Base-by-base conservation (phyloP, 2,797 vertebrate genomes). In the Pipistrellus kuhlii region DNA sequence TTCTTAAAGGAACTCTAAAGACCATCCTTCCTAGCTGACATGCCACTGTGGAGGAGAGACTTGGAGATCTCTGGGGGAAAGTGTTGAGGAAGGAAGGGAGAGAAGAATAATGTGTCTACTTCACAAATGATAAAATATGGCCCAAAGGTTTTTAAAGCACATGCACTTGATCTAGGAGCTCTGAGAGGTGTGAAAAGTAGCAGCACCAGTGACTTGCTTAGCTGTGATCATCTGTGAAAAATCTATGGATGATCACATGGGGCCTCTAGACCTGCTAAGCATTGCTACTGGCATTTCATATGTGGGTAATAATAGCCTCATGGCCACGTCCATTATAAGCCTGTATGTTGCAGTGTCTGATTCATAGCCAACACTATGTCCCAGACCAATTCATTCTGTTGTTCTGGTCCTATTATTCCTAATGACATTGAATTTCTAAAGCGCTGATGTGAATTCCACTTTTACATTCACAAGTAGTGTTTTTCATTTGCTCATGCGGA, bases 21-120 rank as follows among this genome's bases (percentile, higher is more conserved):
- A 82, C 66, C 48, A 51, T 82, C 62, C 83, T 97, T 96, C 62
- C 73, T 32, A 84, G 92, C 46, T 96, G 85, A 95, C 77, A 85
- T 94, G 48, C 35, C 10, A 23, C 35, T 71, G 14, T 83, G 95
- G 95, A 91, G 64, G 66, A 93, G 88, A 87, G n/a, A 44, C 3
- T 62, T 17, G 15, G n/a, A 85, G 91, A 84, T 90, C 53, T 87
- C 48, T 80, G 3, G 25, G 25, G n/a, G 59, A 73, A 73, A 94
- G 78, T 77, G 20, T 38, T n/a, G 32, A 64, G 89, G 32, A 90
- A 72, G 64, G 76, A 71, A 81, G 51, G 51, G 73, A 94, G 44
- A 73, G 30, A 71, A 71, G 64, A 80, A 86, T 97, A 68, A 69
- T 10, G 0, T 27, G 17, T 85, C 44, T 76, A 92, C 51, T 96